Conservation (phyloP, 2,797 vertebrate genomes). For the Scolopax rusticola region DNA sequence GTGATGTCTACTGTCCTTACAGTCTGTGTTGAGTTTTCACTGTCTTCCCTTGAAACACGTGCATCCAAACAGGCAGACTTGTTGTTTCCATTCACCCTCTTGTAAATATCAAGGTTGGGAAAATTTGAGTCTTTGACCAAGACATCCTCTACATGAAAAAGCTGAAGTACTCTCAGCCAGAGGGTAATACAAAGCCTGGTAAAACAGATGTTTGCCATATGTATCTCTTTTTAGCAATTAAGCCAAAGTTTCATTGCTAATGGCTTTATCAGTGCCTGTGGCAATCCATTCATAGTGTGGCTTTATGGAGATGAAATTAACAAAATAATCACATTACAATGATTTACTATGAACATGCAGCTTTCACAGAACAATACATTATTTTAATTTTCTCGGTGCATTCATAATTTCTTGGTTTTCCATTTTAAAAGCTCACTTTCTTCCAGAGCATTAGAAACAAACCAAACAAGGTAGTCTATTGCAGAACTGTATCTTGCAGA, state of each 20-base stretch:
- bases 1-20: background rate
- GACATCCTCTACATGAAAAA: background rate
- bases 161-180: background rate
- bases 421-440: background rate
- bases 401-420: background rate
- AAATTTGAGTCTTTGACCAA: background rate
- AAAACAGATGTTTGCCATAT: conserved; percentile 41
- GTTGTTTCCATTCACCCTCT: background rate
- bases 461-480: background rate
- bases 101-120: background rate
- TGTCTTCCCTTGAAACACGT: background rate
- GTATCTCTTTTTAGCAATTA: conserved; percentile 47
- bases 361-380: conserved; percentile 31
- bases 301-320: conserved; percentile 38
- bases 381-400: background rate
- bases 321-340: background rate
- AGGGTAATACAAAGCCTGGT: background rate
- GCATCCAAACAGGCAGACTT: background rate
- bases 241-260: conserved; percentile 16
- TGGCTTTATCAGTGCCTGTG: conserved; percentile 57
- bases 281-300: conserved; percentile 26
- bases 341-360: conserved; percentile 18
- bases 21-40: background rate
- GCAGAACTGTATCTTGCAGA: background rate
- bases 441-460: background rate